Evolutionary conservation across 2,797 vertebrate species (phyloP), one percentile per base, ranked within the genome.

Genomic region (Poeciliopsis presidionis): DNA sequence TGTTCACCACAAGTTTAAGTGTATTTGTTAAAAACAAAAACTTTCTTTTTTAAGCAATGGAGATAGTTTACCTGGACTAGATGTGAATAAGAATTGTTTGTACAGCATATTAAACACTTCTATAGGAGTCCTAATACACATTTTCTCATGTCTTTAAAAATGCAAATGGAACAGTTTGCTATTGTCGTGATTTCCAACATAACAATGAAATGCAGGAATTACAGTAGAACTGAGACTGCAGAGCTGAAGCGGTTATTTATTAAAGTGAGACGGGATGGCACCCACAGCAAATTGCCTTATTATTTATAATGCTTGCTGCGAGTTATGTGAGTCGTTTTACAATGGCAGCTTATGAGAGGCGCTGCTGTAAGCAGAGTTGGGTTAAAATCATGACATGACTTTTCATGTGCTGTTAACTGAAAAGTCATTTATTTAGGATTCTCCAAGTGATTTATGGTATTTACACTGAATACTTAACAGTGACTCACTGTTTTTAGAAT

Each of bases 261-360:
- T 91, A 89, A 94, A 88, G 76, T 72, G 47, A 75, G 82, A 80
- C n/a, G 75, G 67, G 86, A 85, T 91, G 91, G 93, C 92, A 94
- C 87, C 85, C 84, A 75, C 88, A 89, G 89, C 87, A 93, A 91
- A 94, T 91, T 92, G 88, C 82, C 89, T 91, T 90, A 93, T 95
- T 94, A 95, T 94, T 95, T 94, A 95, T 91, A 90, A 92, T 80
- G 83, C 83, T 90, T 72, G 80, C 79, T 86, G 77, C 85, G 76
- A 77, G 73, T 86, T 88, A 78, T 93, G 90, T 88, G 91, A 90
- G 91, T 79, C 75, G 75, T 84, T 94, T 94, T 86, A 92, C 93
- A 90, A 87, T 90, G 85, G 85, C 86, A 79, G 78, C 88, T 83
- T 89, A 79, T 75, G 85, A 81, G 81, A 70, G 83, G 9, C 65